Base-by-base conservation (phyloP, 2,113 vertebrate genomes). In the Telmatochromis sp. region DNA sequence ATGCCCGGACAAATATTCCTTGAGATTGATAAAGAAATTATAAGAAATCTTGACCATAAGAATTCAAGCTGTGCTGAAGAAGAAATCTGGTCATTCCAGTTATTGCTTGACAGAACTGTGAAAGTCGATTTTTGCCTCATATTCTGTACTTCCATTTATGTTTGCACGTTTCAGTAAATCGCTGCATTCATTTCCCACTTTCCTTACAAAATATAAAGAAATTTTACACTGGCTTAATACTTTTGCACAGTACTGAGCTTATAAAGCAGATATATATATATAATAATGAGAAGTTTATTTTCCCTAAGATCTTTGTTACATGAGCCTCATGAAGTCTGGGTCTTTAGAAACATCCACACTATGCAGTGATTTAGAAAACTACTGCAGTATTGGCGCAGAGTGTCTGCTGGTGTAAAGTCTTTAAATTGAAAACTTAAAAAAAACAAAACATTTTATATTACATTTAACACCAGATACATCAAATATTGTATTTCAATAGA, bases 21-120 rank as follows among this genome's bases (percentile, higher is more conserved):
- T 33, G 15, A 60, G 3, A 19, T 10, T 33, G 0, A 31, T 60
- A 0, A 63, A 63, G 28, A 33, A 60, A 60, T 63, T 33, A 19
- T 33, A 63, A 35, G 15, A 63, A 63, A 63, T 33, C 15, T 63
- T 63, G 0, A 19, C 28, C 15, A 4, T 19, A 28, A 63, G 17
- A 65, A 57, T 57, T 57, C 55, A 28, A 57, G 23, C 55, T 57
- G 55, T 28, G 55, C 23, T 28, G 55, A 15, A 57, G 55, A 58
- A 28, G 0, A 58, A 68, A 68, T 12, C 19, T 68, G 60, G 19
- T 68, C 33, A 21, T 68, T 8, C 33, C 11, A 68, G 11, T 21
- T 68, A 40, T 5, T 68, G 58, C 17, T n/a, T 2, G 31, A 35
- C 31, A 65, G 60, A 65, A 68, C 7, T 40, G 35, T 23, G 19